Conservation (phyloP, 2,888 invertebrate species). For the Oscheius sp. region DNA sequence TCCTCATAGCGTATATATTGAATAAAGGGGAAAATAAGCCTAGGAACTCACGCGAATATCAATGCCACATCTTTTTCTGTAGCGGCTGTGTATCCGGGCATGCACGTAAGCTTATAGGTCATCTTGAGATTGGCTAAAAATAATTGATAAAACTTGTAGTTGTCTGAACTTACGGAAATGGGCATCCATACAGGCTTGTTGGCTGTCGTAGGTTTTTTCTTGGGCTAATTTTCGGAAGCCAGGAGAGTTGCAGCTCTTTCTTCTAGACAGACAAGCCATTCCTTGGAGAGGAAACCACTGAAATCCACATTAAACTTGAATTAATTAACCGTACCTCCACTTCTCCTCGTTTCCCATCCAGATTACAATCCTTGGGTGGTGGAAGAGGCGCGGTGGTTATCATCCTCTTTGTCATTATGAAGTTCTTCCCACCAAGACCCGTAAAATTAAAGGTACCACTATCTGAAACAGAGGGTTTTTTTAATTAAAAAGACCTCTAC, state of each 20-base stretch:
- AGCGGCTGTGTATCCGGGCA: slow-evolving; percentile 30
- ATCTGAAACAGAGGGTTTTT: slow-evolving; percentile 1
- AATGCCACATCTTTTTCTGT: slow-evolving; percentile 19
- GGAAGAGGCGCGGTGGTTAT: slow-evolving; percentile 19
- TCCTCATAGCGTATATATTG: slow-evolving; percentile 17
- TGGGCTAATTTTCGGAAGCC: slow-evolving; percentile 2
- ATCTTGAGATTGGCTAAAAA: slow-evolving; percentile 31
- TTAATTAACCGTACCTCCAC: slow-evolving; percentile 11
- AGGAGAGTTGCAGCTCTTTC: slow-evolving; percentile 22
- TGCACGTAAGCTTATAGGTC: slow-evolving; percentile 28
- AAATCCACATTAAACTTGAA: neutral
- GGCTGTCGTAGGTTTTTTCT: slow-evolving; percentile 12
- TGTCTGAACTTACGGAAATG: slow-evolving; percentile 22
- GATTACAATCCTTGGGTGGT: slow-evolving; percentile 31
- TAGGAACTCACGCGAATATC: slow-evolving; percentile 26
- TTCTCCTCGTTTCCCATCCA: slow-evolving; percentile 27
- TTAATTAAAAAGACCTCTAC: neutral
- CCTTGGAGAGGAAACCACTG: slow-evolving; percentile 31
- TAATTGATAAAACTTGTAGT: neutral
- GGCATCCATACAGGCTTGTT: slow-evolving; percentile 31
- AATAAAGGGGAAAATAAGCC: slow-evolving; percentile 3
- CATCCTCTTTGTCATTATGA: slow-evolving; percentile 8
- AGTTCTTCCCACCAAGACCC: slow-evolving; percentile 32
- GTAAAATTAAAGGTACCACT: slow-evolving; percentile 35
- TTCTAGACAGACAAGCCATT: slow-evolving; percentile 33